Evolutionary conservation across 1,140 invertebrate species (phyloP).

Genomic region (Eufriesea mexicana): DNA sequence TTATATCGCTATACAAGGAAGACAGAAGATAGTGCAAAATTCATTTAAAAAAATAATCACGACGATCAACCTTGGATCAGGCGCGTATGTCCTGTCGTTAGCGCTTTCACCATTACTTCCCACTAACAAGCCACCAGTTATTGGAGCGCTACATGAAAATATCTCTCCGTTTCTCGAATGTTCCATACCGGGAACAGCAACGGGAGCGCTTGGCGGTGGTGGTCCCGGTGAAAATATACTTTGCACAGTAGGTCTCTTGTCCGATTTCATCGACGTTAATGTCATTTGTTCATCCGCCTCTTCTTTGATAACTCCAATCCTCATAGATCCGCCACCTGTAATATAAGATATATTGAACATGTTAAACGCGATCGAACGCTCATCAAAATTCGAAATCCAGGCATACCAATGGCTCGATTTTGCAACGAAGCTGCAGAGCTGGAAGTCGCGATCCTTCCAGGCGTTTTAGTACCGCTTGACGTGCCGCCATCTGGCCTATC

Average conservation of each 20-base stretch:
- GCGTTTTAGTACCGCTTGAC: constrained; percentile 67
- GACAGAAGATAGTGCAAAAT: too few species aligned
- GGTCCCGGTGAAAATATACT: constrained; percentile 80
- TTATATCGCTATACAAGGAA: neutral
- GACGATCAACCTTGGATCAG: constrained; percentile 27
- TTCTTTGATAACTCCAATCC: constrained; percentile 88
- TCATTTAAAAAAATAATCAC: too few species aligned
- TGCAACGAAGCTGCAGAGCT: constrained; percentile 75
- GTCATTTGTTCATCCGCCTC: constrained; percentile 92
- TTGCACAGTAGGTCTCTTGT: constrained; percentile 80
- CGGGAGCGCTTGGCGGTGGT: constrained; percentile 76
- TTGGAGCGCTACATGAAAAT: constrained; percentile 79
- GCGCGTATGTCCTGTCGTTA: neutral
- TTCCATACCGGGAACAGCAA: constrained; percentile 76
- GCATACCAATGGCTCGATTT: constrained; percentile 72
- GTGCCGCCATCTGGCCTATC: constrained; percentile 80
- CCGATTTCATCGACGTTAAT: constrained; percentile 87
- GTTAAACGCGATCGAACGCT: neutral
- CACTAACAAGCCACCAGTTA: neutral
- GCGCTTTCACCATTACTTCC: neutral
- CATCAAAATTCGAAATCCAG: neutral
- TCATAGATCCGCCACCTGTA: constrained; percentile 84
- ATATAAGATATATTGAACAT: neutral
- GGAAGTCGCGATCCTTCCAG: constrained; percentile 73
- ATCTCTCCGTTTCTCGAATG: constrained; percentile 81